A percentile compares a stretch with the other conserved stretches of the same genome.
Evolutionary conservation across 2,888 invertebrate species (phyloP).

Genomic region (Dasypogon diadema): DNA sequence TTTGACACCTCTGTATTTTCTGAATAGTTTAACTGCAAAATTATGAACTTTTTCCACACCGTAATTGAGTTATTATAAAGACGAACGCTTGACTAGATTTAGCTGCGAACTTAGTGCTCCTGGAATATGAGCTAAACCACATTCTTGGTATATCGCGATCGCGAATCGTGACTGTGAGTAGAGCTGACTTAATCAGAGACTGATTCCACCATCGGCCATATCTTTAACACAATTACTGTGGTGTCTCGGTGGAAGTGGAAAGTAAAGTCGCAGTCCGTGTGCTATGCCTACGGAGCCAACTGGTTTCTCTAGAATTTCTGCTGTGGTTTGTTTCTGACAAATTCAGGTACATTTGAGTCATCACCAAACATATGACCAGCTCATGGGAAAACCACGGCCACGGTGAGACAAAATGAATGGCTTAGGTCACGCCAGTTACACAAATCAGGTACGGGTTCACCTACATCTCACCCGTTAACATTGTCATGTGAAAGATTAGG

Average conservation of each 20-base stretch:
- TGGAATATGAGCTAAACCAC: conserved; percentile 2
- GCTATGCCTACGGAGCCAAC: conserved; percentile 2
- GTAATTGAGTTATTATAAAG: conserved; percentile 37
- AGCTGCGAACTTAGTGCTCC: conserved; percentile 21
- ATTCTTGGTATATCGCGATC: conserved; percentile 29
- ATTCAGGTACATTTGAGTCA: conserved; percentile 27
- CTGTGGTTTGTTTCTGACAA: background rate
- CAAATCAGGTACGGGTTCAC: conserved; percentile 6
- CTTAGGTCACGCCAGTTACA: conserved; percentile 20
- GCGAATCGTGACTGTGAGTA: background rate
- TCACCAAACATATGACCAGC: conserved; percentile 15
- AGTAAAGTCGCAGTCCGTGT: conserved; percentile 20
- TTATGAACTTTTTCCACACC: background rate
- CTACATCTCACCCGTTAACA: conserved; percentile 41
- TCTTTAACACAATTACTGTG: conserved; percentile 45
- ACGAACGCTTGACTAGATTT: conserved; percentile 16
- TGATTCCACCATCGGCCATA: conserved; percentile 31
- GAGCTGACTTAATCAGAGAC: conserved; percentile 8
- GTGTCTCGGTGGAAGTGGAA: conserved; percentile 45
- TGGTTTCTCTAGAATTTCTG: conserved; percentile 13
- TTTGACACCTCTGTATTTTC: no score
- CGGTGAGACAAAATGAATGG: conserved; percentile 30
- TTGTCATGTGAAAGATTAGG: conserved; percentile 32
- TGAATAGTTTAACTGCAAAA: no score
- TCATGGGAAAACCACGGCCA: conserved; percentile 44